Percentiles rank a stretch among this genome's conserved stretches.
phyloP scores from a whole-genome alignment of 2,797 vertebrate genomes.

The Phalanger gymnotis region DNA sequence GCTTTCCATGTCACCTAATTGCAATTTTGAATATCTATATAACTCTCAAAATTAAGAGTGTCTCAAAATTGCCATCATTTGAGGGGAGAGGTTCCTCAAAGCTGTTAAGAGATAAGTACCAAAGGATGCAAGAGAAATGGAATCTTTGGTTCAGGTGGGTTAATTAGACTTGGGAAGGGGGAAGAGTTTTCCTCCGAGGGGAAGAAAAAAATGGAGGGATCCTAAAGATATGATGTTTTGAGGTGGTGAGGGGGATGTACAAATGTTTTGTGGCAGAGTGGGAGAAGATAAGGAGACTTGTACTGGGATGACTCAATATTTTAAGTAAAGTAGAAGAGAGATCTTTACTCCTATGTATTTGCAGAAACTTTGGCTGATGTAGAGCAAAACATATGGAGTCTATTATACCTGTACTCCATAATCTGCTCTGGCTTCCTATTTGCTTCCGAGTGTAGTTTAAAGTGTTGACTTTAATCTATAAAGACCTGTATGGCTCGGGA shows the following conservation, averaged over 20 bases:
- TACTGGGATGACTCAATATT: neutral
- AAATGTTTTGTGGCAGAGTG: neutral
- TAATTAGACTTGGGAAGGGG: neutral
- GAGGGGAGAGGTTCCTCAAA: neutral
- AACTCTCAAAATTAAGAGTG: neutral
- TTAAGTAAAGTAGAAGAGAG: accelerated
- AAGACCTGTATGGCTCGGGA: slow-evolving; percentile 6
- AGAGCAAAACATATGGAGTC: neutral
- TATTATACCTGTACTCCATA: neutral
- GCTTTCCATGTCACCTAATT: neutral
- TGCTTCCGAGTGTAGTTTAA: neutral
- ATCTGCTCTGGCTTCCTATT: neutral
- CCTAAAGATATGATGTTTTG: neutral
- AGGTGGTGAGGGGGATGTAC: neutral
- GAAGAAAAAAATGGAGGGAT: neutral
- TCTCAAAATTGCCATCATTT: neutral
- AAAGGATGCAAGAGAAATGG: neutral
- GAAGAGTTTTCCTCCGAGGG: neutral
- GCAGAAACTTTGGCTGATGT: neutral
- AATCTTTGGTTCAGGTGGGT: accelerated
- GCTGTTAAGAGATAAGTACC: neutral
- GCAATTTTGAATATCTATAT: neutral
- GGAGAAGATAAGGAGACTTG: neutral
- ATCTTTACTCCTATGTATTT: neutral
- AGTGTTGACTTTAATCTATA: neutral